Base-by-base conservation (phyloP, 2,113 vertebrate species). In the Murina feae region DNA sequence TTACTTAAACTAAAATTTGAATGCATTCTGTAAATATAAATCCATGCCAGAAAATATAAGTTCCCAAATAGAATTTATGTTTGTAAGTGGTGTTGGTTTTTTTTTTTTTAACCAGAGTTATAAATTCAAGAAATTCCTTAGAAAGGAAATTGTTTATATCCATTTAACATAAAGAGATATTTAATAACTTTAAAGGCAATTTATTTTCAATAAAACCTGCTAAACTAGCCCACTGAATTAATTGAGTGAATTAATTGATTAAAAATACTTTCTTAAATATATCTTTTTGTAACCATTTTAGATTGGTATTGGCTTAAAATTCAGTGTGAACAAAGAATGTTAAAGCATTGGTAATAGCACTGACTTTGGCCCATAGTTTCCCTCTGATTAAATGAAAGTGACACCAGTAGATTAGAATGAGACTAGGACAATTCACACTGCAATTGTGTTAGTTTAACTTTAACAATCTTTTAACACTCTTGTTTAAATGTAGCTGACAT, bases 401-500 rank as follows among this genome's bases (percentile, higher is more conserved):
- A 99, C 99, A 99, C 92, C 97, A 97, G 98, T 99, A 99, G 99
- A 99, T 99, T 99, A 99, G 99, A 99, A 98, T 98, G 98, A 99
- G 99, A 99, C 99, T 98, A 98, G 99, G 98, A 99, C 99, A 99
- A 99, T 99, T 99, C 99, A 99, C 99, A 99, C 98, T 99, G 99
- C 99, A 99, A 98, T 99, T 99, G 99, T 99, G 98, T 99, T 99
- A 99, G 99, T 99, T 99, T 99, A 99, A 98, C 99, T 98, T 98
- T 98, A 99, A 99, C 98, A 98, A 98, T 97, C 98, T 98, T 99
- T 99, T 99, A 99, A 98, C 98, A 98, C 98, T 99, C 98, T 98
- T 98, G 98, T 99, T 98, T 99, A 99, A 99, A 99, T 99, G 99
- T 98, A 98, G 98, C 98, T 98, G 98, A 98, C 98, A 98, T 98